Base-by-base conservation (phyloP, 2,888 invertebrate species). In the Norana najaformis region DNA sequence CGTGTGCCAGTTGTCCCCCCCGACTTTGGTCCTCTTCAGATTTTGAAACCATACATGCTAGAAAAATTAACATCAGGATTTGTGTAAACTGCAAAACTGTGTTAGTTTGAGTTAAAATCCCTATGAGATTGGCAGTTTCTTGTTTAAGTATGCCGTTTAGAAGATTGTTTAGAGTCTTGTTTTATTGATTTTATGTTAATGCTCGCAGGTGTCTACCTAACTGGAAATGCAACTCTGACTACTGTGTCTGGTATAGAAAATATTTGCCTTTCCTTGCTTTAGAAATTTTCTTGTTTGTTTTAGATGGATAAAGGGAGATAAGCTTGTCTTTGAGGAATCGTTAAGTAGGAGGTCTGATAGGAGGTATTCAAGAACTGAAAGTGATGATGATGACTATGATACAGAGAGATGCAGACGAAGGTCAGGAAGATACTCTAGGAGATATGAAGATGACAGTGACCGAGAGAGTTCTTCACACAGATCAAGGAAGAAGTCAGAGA, bases 261-360 rank as follows among this genome's bases (percentile, higher is more conserved):
- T n/a, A 69, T 69, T 69, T 8, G n/a, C n/a, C 8, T 69, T 30
- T 30, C 16, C n/a, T 69, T 69, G 69, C n/a, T 8, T 47, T 69
- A 85, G 35, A 34, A 36, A 36, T 14, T 85, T 6, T 35, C 2
- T 36, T 85, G 85, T 36, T 37, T 85, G 16, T 37, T 37, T 85
- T 37, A 85, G 85, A 18, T 85, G 85, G 85, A 36, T 85, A 35
- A 85, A 85, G 85, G 85, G 85, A 85, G 85, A 85, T 37, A 85
- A 85, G 37, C 85, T 85, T 3, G 37, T 36, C 18, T 35, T 35
- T 14, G 35, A n/a, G 8, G 85, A 85, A 36, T 85, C 85, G 1
- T 36, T 36, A 4, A 37, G 5, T 35, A 85, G 85, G 36, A 85
- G 34, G 35, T 85, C 85, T 37, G 85, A 0, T 23, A 85, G 36